Percentiles rank a stretch among this genome's conserved stretches.
These are phyloP conservation scores for Acridotheres tristis DNA, from an alignment of 2,797 vertebrate genomes.

Conservation along the genomic window DNA sequence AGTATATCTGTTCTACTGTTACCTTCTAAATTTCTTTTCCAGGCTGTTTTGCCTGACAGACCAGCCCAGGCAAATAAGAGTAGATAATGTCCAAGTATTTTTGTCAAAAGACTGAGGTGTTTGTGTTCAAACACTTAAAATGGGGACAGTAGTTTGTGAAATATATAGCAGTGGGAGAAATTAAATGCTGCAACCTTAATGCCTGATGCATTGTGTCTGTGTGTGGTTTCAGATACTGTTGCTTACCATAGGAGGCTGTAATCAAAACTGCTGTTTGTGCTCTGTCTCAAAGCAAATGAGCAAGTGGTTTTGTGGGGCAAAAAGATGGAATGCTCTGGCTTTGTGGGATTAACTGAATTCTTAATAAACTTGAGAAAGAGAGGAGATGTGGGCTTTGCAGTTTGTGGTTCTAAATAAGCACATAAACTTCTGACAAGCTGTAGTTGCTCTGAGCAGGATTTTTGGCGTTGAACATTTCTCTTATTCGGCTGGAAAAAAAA, in stretches of 20 bases:
- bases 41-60: background rate
- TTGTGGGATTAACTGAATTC: background rate
- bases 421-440: conserved; percentile 22
- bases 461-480: background rate
- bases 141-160: background rate
- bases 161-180: background rate
- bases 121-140: background rate
- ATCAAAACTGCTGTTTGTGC: background rate
- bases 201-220: background rate
- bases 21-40: background rate
- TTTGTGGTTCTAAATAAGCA: conserved; percentile 12
- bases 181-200: background rate
- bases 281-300: background rate
- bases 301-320: background rate
- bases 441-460: background rate
- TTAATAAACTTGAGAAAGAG: background rate
- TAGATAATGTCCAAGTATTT: background rate
- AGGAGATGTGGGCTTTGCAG: background rate
- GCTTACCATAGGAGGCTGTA: background rate
- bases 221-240: background rate
- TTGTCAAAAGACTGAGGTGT: background rate
- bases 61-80: background rate
- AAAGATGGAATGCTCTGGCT: background rate
- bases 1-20: background rate
- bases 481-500: conserved; percentile 2